Conservation (phyloP, 2,888 invertebrate species). For the Polymixis lichenea region DNA sequence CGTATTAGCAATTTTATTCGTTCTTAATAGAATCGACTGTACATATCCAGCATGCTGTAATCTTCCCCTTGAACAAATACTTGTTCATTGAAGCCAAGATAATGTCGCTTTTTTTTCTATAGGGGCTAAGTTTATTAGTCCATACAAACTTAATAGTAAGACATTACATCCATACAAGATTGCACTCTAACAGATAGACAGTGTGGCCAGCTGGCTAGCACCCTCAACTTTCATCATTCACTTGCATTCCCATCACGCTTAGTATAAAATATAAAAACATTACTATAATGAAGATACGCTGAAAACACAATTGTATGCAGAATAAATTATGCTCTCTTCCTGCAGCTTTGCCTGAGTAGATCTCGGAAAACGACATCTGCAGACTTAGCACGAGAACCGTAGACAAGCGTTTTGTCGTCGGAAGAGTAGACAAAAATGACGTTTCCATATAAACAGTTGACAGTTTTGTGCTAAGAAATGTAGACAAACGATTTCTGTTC, state of each 20-base stretch:
- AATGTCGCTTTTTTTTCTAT: too few species aligned
- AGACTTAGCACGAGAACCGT: too few species aligned
- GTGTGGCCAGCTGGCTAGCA: slow-evolving; percentile 31
- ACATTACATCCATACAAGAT: slow-evolving; percentile 50
- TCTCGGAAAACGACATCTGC: not conserved
- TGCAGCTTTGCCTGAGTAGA: not conserved
- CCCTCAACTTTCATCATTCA: slow-evolving; percentile 37
- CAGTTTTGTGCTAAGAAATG: too few species aligned
- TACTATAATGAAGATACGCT: slow-evolving; percentile 29
- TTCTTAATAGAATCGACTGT: not conserved
- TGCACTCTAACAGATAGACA: slow-evolving; percentile 52
- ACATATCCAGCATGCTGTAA: not conserved
- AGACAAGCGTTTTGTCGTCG: too few species aligned
- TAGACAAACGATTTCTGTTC: too few species aligned
- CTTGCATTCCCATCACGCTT: slow-evolving; percentile 50
- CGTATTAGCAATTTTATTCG: slow-evolving; percentile 23
- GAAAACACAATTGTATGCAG: slow-evolving; percentile 34
- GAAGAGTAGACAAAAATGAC: too few species aligned
- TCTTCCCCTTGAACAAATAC: not conserved
- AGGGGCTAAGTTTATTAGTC: not conserved
- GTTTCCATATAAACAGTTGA: too few species aligned
- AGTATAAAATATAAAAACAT: slow-evolving; percentile 62
- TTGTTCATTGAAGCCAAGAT: not conserved
- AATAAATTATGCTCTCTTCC: not conserved
- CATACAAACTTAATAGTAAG: slow-evolving; percentile 32